phyloP scores from a whole-genome alignment of 2,797 vertebrate species.

The Pangasius sanitwongsei region DNA sequence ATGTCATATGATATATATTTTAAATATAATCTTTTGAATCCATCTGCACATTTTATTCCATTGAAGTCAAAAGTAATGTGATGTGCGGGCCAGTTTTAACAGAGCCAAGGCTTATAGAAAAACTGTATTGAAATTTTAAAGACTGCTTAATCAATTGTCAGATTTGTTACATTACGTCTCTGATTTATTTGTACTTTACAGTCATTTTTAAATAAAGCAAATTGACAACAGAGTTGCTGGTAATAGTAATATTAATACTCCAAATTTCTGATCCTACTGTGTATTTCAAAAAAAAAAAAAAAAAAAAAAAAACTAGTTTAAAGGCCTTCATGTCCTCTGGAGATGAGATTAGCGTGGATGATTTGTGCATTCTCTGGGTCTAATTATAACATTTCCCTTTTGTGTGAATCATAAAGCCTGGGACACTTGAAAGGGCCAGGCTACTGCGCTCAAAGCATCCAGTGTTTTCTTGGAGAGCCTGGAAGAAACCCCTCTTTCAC shows the following conservation, averaged over 20 bases:
- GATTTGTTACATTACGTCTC: not conserved
- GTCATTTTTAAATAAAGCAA: not conserved
- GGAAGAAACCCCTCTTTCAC: slow-evolving; percentile 54
- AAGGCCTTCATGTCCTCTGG: not conserved
- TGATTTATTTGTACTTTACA: not conserved
- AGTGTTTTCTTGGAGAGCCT: slow-evolving; percentile 48
- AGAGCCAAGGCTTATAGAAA: not conserved
- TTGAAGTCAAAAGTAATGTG: not conserved
- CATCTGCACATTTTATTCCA: not conserved
- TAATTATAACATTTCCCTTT: slow-evolving; percentile 46
- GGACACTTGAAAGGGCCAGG: slow-evolving; percentile 39
- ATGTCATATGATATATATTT: not conserved
- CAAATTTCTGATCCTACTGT: not conserved
- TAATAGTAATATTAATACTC: not conserved
- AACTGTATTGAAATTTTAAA: not conserved
- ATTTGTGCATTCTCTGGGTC: slow-evolving; percentile 21
- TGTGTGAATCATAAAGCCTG: slow-evolving; percentile 40
- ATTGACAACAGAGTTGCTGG: not conserved
- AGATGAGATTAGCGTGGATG: slow-evolving; percentile 6
- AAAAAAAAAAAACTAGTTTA: not conserved
- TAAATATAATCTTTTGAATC: not conserved
- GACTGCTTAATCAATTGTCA: not conserved
- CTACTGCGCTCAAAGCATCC: slow-evolving; percentile 43
- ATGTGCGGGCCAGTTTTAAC: not conserved
- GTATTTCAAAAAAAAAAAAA: not conserved